phyloP scores from a whole-genome alignment of 2,113 vertebrate genomes.

The Triplophysa tibetana region DNA sequence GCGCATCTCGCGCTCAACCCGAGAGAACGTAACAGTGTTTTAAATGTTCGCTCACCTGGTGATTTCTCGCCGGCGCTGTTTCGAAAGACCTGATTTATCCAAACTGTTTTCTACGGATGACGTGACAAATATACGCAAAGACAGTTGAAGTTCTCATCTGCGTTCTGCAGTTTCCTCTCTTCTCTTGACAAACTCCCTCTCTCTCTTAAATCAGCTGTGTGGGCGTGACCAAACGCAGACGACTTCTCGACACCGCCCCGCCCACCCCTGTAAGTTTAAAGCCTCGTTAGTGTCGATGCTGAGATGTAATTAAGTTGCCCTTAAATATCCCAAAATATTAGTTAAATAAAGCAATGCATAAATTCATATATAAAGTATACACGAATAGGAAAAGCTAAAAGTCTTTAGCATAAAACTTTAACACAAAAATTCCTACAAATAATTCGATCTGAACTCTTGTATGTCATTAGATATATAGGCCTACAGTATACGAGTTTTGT shows the following conservation, averaged over 20 bases:
- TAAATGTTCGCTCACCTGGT: background rate
- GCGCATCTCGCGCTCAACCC: background rate
- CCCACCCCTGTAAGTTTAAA: slow-evolving; percentile 51
- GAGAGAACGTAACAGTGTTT: background rate
- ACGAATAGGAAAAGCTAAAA: no score
- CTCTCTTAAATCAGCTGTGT: slow-evolving; percentile 49
- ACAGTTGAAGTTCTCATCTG: background rate
- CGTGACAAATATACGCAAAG: background rate
- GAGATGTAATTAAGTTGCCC: slow-evolving; percentile 26
- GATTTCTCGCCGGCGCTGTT: background rate
- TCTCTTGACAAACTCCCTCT: slow-evolving; percentile 28
- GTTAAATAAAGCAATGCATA: no score
- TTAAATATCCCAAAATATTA: no score
- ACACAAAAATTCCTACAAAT: no score
- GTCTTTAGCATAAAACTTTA: no score
- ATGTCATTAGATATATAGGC: no score
- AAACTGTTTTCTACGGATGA: background rate
- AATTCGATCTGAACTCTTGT: no score
- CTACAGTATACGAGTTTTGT: no score
- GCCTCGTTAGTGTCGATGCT: background rate
- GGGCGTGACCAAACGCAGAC: slow-evolving; percentile 25
- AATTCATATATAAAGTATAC: no score
- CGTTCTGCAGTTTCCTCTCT: slow-evolving; percentile 16
- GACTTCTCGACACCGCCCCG: slow-evolving; percentile 30
- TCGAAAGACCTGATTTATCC: background rate